A percentile compares a stretch with the other conserved stretches of the same genome.
phyloP scores from a whole-genome alignment of 2,113 vertebrate genomes.

The Grantiella picta region DNA sequence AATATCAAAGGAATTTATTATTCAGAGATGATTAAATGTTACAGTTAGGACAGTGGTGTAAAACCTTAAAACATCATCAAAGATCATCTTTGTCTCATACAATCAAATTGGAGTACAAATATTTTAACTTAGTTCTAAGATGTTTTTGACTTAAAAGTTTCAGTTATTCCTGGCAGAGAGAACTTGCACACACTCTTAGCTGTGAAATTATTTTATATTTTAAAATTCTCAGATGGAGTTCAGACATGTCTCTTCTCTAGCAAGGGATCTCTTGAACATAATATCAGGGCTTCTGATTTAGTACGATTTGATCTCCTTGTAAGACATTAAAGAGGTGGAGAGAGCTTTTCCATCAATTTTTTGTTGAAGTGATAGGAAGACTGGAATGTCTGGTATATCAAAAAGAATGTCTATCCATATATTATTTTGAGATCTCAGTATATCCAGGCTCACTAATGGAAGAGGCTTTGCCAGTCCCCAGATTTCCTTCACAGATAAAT shows the following conservation, averaged over 20 bases:
- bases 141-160: neutral
- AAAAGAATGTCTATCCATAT: neutral
- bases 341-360: neutral
- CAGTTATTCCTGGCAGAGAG: neutral
- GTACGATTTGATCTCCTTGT: neutral
- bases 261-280: neutral
- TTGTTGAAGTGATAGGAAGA: neutral
- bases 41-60: neutral
- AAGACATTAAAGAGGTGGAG: neutral
- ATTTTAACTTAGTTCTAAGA: neutral
- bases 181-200: neutral
- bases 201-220: neutral
- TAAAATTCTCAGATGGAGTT: neutral
- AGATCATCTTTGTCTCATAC: neutral
- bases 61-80: neutral
- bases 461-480: neutral
- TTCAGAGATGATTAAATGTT: neutral
- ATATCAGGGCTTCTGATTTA: neutral
- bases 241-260: neutral
- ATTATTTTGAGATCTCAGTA: neutral
- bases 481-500: neutral
- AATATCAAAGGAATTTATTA: neutral
- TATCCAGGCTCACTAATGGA: neutral
- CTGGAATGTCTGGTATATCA: neutral
- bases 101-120: neutral